Base-by-base conservation (phyloP, 2,888 invertebrate genomes). In the Campoplex nolae region DNA sequence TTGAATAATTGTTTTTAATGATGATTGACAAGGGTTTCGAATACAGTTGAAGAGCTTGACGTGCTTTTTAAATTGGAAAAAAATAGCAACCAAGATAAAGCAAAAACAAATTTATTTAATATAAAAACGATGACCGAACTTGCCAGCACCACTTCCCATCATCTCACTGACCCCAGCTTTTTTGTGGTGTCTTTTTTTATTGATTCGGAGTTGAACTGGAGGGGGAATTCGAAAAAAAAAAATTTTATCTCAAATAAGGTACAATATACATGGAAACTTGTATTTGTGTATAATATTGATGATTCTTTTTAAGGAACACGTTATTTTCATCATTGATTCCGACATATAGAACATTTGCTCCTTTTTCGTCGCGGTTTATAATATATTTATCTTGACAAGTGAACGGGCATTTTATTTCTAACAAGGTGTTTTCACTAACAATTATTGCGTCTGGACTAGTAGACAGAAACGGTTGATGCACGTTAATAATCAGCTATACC, bases 381-480 rank as follows among this genome's bases (percentile, higher is more conserved):
- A 73, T 65, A 8, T 35, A 8, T 45, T 48, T 18, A 18, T 80
- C 62, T 58, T 32, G 6, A 45, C 80, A 80, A 45, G 71, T 58
- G 62, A 71, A 80, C 16, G 80, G 71, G 51, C 80, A 80, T 48
- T 80, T 80, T 16, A 80, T 71, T 48, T 80, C 80, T 28, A 71
- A 38, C 54, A 71, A 48, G 1, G 58, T 6, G 16, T 48, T 35
- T 6, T 79, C 80, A 48, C 65, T 51, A 1, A 84, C 3, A 18
- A 84, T 80, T 4, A 84, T 80, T 67, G 76, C 80, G 45, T 84
- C 75, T 0, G 80, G 80, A 74, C 70, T 80, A 35, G 70, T 45
- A 8, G 80, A 76, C 1, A 84, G 70, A 84, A 80, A 84, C 6
- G 75, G 38, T 67, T 84, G 80, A 54, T 84, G 58, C 18, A 84